Conservation (phyloP, 2,797 vertebrate genomes). For the Sebastes nivosus region DNA sequence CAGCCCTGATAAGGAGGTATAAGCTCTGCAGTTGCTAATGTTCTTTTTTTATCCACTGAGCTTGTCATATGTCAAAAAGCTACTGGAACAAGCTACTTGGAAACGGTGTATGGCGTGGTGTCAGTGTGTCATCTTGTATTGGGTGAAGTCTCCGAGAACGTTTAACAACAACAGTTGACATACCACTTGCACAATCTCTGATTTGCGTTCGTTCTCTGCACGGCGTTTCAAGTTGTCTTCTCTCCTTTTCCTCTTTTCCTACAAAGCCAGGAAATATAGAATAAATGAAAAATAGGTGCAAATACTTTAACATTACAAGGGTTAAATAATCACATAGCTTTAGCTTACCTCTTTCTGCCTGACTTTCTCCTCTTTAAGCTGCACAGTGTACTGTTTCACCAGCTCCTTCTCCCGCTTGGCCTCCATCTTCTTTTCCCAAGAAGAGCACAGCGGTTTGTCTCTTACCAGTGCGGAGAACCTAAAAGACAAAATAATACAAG, state of each 20-base stretch:
- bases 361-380: conserved; percentile 86
- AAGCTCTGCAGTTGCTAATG: neutral
- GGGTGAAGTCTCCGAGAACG: neutral
- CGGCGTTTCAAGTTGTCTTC: conserved; percentile 90
- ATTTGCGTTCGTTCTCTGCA: conserved; percentile 90
- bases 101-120: neutral
- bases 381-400: conserved; percentile 81
- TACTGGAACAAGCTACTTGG: neutral
- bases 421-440: conserved; percentile 93
- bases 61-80: neutral
- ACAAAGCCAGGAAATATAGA: neutral
- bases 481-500: neutral
- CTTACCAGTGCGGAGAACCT: conserved; percentile 92
- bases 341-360: conserved; percentile 84
- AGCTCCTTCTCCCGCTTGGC: conserved; percentile 86
- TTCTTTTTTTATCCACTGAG: neutral
- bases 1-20: neutral
- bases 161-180: conserved; percentile 48
- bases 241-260: conserved; percentile 90
- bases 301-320: neutral
- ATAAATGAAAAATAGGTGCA: neutral
- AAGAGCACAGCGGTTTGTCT: conserved; percentile 87
- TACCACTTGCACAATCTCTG: conserved; percentile 96
- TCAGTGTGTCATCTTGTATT: neutral
- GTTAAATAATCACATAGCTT: neutral